These are phyloP conservation scores for Philopotamus ludificatus DNA, from an alignment of 1,140 invertebrate species.

Conservation along the genomic window DNA sequence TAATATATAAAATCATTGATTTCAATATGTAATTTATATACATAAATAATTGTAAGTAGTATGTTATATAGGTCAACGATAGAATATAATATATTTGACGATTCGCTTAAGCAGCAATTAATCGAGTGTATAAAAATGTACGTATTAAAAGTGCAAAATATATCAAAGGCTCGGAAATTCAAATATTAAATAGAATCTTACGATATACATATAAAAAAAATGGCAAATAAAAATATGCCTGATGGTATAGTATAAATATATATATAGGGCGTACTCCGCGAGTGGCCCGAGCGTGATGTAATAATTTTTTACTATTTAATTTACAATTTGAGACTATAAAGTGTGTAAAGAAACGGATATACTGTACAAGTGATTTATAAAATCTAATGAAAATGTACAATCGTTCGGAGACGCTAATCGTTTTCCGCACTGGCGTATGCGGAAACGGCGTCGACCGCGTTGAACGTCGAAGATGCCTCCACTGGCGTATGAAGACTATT, in stretches of 20 bases:
- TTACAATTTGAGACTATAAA: not conserved
- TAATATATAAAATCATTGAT: conserved; percentile 1
- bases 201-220: not conserved
- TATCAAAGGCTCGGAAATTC: conserved; percentile 11
- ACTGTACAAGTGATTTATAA: not conserved
- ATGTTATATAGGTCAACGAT: not conserved
- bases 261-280: not conserved
- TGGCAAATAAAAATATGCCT: not conserved
- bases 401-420: not conserved
- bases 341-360: not conserved
- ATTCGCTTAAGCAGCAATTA: conserved; percentile 8
- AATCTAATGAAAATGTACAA: not conserved
- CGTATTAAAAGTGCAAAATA: conserved; percentile 15
- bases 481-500: conserved; percentile 5
- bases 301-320: not conserved
- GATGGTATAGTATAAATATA: not conserved
- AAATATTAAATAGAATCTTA: not conserved
- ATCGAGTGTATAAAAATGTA: conserved; percentile 16
- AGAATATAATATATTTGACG: conserved; percentile 3
- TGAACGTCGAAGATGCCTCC: not conserved
- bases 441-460: not conserved
- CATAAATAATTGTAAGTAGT: not conserved
- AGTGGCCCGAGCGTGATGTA: not conserved
- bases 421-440: conserved; percentile 13
- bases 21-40: conserved; percentile 2